Conservation (phyloP, 1,140 invertebrate genomes). For the Lucilia cuprina region DNA sequence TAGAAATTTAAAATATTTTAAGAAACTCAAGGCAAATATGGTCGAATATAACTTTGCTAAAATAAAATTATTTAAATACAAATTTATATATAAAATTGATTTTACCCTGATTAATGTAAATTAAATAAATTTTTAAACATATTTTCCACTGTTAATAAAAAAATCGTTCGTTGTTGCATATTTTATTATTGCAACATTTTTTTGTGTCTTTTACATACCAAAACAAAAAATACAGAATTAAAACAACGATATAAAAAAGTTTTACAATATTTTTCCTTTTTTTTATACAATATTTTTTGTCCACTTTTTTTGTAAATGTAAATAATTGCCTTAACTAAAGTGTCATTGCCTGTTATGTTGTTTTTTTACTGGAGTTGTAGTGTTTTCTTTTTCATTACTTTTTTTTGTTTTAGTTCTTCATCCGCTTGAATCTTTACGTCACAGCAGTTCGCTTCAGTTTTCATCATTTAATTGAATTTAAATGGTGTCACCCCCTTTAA, state of each 20-base stretch:
- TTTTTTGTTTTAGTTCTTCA: not conserved
- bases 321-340: slow-evolving; percentile 15
- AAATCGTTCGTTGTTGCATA: not conserved
- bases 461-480: not conserved
- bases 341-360: slow-evolving; percentile 3
- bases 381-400: not conserved
- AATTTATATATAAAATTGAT: too few species aligned
- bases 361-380: not conserved
- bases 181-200: not conserved
- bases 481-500: not conserved
- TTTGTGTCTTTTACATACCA: not conserved
- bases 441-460: not conserved
- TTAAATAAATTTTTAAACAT: too few species aligned
- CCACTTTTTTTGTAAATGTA: not conserved
- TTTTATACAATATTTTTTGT: not conserved
- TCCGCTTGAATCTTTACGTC: not conserved
- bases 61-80: too few species aligned
- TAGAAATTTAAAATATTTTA: not conserved
- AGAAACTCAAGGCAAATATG: too few species aligned
- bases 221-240: not conserved
- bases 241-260: not conserved
- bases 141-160: not conserved
- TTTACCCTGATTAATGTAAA: not conserved
- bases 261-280: not conserved
- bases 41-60: too few species aligned